These are phyloP conservation scores for Homarus americanus DNA, from an alignment of 1,140 invertebrate genomes.

Conservation along the genomic window DNA sequence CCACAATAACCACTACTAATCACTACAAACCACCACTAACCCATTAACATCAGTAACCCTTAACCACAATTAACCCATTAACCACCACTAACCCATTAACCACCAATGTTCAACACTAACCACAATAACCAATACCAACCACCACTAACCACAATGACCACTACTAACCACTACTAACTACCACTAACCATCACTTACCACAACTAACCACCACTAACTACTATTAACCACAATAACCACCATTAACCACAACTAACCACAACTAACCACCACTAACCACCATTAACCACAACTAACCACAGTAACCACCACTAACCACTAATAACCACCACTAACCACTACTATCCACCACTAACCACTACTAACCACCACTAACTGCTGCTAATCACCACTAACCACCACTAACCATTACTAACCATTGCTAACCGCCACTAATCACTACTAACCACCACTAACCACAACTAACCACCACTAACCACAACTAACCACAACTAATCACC, in stretches of 20 bases:
- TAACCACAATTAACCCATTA: not conserved
- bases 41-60: not conserved
- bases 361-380: not conserved
- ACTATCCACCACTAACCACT: not conserved
- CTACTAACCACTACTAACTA: not conserved
- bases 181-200: not conserved
- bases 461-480: slow-evolving; percentile 50
- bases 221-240: not conserved
- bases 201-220: not conserved
- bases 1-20: not conserved
- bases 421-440: not conserved
- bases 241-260: not conserved
- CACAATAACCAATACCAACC: not conserved
- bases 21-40: not conserved
- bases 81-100: not conserved
- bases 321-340: not conserved
- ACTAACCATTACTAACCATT: not conserved
- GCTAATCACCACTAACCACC: not conserved
- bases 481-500: slow-evolving; percentile 23
- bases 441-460: slow-evolving; percentile 25
- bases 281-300: not conserved
- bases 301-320: not conserved
- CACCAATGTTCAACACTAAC: slow-evolving; percentile 5
- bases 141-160: not conserved
- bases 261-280: not conserved